Base-by-base conservation (phyloP, 2,888 invertebrate species). In the Napeogenes sylphis region DNA sequence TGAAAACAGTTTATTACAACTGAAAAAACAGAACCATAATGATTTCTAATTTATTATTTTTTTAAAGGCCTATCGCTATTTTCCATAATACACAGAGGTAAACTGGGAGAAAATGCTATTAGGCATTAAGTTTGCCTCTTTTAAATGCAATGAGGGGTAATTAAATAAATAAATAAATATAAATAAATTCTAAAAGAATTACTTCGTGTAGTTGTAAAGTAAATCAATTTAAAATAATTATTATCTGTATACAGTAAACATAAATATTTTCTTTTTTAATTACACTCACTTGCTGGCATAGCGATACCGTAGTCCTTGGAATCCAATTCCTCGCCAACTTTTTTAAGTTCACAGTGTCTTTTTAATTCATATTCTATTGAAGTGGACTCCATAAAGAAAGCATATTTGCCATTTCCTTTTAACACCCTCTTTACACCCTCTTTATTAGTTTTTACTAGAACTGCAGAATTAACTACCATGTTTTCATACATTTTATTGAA, bases 301-400 rank as follows among this genome's bases (percentile, higher is more conserved):
- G 95, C 97, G 61, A 97, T 96, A 14, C 96, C 97, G 75, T 96
- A 97, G 94, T 89, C 88, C 59, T 90, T 98, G 56, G 95, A 95
- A 77, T 98, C 98, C 69, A 98, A 90, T 77, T 94, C 92, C 8
- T 93, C 93, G 2, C 97, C 97, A 53, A 96, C 93, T 90, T 95
- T 94, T 54, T 92, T 94, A 56, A 98, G 92, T 38, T 95, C 93
- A 82, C 98, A 98, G 71, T 96, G 91, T 66, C 95, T 90, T 82
- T 96, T 95, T 70, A 95, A 93, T 75, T 95, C 95, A 84, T 98
- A 99, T 79, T 99, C 98, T 73, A 99, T 94, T 21, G 95, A 94
- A 5, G 97, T 95, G 42, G 98, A 98, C 88, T 99, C 99, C 97
- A 99, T 98, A 67, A 99, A 93, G 83, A 97, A 99, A 4, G 99